These are phyloP conservation scores for Muscina levida DNA, from an alignment of 2,888 invertebrate species.

Conservation along the genomic window DNA sequence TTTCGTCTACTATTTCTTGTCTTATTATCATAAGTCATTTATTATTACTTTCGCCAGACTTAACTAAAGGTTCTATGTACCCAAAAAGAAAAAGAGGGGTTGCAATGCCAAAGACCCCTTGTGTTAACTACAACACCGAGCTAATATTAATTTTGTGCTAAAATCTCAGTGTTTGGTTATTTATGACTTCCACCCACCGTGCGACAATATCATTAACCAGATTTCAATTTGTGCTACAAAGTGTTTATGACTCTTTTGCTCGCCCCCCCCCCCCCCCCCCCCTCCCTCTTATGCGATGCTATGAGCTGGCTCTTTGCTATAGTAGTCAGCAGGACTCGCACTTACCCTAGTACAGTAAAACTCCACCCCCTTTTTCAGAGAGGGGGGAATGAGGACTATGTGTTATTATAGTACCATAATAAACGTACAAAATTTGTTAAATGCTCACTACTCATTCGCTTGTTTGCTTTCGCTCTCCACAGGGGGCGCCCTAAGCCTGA, in stretches of 20 bases:
- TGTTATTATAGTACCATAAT: too few relatives aligned
- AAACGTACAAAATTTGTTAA: conserved; percentile 16
- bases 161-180: conserved; percentile 43
- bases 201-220: conserved; percentile 65
- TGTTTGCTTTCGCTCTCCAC: conserved; percentile 41
- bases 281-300: background rate
- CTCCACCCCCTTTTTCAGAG: conserved; percentile 59
- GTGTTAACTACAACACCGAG: background rate
- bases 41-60: background rate
- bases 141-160: conserved; percentile 26
- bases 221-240: conserved; percentile 78
- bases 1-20: too few relatives aligned
- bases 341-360: conserved; percentile 44
- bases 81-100: too few relatives aligned
- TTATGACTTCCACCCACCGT: conserved; percentile 46
- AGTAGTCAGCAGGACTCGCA: too few relatives aligned
- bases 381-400: background rate
- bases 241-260: conserved; percentile 75
- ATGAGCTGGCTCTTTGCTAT: too few relatives aligned
- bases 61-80: background rate
- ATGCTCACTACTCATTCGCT: background rate
- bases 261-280: background rate
- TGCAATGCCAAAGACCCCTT: too few relatives aligned
- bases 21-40: background rate
- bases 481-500: conserved; percentile 27